A percentile compares a stretch with the other conserved stretches of the same genome.
phyloP scores from a whole-genome alignment of 1,140 invertebrate species.

The Heliconius melpomene region DNA sequence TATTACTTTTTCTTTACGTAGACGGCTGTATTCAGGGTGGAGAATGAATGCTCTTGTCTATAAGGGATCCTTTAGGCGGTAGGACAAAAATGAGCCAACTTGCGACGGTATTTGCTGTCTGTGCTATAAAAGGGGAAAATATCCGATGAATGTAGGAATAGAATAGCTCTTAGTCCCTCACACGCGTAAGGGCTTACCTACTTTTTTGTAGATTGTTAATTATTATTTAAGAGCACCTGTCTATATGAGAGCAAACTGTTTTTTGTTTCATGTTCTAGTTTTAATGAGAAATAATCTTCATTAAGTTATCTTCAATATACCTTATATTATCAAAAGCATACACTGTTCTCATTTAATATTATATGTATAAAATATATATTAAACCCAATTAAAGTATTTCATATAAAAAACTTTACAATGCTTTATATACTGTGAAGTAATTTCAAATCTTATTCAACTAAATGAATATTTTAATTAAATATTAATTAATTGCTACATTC shows the following conservation, averaged over 20 bases:
- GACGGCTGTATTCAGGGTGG: conserved; percentile 52
- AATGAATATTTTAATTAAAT: too few species aligned
- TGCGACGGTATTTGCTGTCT: conserved; percentile 41
- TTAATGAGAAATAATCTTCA: neutral
- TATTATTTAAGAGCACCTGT: neutral
- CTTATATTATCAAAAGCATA: too few species aligned
- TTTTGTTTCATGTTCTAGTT: neutral
- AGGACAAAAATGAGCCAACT: conserved; percentile 46
- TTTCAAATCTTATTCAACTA: too few species aligned
- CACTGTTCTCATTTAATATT: too few species aligned
- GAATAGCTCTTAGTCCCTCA: conserved; percentile 15
- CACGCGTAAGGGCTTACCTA: conserved; percentile 21
- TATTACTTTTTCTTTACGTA: conserved; percentile 66
- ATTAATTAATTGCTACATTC: too few species aligned
- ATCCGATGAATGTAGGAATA: conserved; percentile 28
- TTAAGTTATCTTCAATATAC: too few species aligned
- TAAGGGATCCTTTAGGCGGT: conserved; percentile 51
- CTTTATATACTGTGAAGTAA: too few species aligned
- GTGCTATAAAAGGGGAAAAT: conserved; percentile 31
- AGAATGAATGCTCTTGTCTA: conserved; percentile 60
- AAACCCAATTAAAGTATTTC: too few species aligned
- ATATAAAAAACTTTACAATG: too few species aligned
- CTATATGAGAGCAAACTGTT: neutral
- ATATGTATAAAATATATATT: too few species aligned
- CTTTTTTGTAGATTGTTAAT: conserved; percentile 12